These are phyloP conservation scores for Pelagia noctiluca DNA, from an alignment of 30 jellyfish, hydroid and myxozoan species.

Conservation along the genomic window DNA sequence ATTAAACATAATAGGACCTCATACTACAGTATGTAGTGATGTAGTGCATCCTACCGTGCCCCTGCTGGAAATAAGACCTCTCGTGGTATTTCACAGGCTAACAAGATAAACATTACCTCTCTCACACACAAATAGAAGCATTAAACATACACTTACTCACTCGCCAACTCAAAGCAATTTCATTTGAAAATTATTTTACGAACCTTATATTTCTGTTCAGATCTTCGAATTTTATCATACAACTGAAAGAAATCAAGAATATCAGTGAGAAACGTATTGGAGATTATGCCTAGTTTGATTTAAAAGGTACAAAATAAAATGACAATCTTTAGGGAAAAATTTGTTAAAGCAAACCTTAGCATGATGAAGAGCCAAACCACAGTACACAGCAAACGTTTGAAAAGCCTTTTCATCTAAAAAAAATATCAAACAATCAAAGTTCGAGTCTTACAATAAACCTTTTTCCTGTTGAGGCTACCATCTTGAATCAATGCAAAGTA, in stretches of 20 bases:
- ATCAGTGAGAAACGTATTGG: not conserved
- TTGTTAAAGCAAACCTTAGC: conserved; percentile 84
- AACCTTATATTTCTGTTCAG: conserved; percentile 98
- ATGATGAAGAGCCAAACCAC: conserved; percentile 99
- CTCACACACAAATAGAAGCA: too few relatives aligned
- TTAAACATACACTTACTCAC: too few relatives aligned
- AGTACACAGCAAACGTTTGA: conserved; percentile 97
- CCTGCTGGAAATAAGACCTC: too few relatives aligned
- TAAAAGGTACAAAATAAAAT: not conserved
- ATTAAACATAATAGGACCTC: too few relatives aligned
- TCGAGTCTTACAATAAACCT: too few relatives aligned
- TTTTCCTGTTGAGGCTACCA: too few relatives aligned
- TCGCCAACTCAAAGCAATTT: too few relatives aligned
- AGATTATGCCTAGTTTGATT: not conserved
- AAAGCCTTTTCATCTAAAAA: conserved; percentile 94
- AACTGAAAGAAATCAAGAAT: conserved; percentile 59
- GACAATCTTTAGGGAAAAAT: not conserved
- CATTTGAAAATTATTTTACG: not conserved
- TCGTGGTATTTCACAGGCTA: too few relatives aligned
- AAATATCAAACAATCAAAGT: not conserved
- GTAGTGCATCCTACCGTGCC: too few relatives aligned
- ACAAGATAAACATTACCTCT: too few relatives aligned
- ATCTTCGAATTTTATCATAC: conserved; percentile 95
- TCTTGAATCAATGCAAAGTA: too few relatives aligned
- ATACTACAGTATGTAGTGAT: too few relatives aligned